Conservation (phyloP, 2,113 vertebrate genomes). For the Melanerpes formicivorus region DNA sequence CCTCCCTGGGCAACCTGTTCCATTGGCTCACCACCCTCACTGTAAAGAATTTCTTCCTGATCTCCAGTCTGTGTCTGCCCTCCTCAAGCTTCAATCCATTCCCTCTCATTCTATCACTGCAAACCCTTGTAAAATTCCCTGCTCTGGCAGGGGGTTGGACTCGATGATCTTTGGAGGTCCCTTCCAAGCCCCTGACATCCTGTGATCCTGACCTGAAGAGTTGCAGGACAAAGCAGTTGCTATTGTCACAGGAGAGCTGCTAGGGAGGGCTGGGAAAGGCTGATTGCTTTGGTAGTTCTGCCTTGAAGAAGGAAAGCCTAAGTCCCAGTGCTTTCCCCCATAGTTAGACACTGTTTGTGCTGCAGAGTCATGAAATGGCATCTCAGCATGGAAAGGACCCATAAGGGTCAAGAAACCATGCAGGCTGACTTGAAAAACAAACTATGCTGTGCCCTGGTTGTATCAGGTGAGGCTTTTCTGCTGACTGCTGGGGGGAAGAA, state of each 20-base stretch:
- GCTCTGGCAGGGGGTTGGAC: too few relatives aligned
- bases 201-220: neutral
- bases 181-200: too few relatives aligned
- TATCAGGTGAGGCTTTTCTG: neutral
- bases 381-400: neutral
- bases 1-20: too few relatives aligned
- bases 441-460: fast-evolving
- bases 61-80: too few relatives aligned
- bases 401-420: neutral
- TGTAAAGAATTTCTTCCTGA: too few relatives aligned
- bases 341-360: neutral
- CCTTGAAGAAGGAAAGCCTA: too few relatives aligned
- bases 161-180: too few relatives aligned
- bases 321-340: neutral
- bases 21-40: too few relatives aligned
- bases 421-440: neutral
- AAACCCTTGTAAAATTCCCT: too few relatives aligned
- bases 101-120: too few relatives aligned
- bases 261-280: neutral
- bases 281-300: neutral
- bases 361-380: neutral
- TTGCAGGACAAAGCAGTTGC: neutral
- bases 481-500: too few relatives aligned
- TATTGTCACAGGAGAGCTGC: neutral
- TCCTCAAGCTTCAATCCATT: too few relatives aligned